phyloP scores from a whole-genome alignment of 2,797 vertebrate species.

The Threskiornis aethiopicus region DNA sequence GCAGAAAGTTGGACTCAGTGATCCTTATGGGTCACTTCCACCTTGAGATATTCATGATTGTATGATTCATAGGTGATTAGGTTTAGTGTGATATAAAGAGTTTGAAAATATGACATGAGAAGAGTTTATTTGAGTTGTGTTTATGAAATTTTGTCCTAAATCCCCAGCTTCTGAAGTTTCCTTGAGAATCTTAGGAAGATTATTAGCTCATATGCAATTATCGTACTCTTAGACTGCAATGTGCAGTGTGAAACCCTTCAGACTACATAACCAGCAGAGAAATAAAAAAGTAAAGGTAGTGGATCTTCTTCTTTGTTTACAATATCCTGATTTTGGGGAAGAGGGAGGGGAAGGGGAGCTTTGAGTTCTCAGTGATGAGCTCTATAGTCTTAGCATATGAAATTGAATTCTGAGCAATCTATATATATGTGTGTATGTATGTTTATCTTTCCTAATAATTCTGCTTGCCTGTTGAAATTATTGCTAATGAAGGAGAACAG shows the following conservation, averaged over 20 bases:
- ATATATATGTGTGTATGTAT: fast-evolving
- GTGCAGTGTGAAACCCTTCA: not conserved
- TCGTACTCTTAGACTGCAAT: not conserved
- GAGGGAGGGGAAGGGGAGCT: fast-evolving
- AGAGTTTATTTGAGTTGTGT: not conserved
- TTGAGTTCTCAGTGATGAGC: not conserved
- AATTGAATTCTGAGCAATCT: not conserved
- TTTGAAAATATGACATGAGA: not conserved
- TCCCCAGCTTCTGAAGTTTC: not conserved
- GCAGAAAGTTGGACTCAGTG: not conserved
- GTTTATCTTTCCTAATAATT: not conserved
- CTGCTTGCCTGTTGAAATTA: not conserved
- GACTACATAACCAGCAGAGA: not conserved
- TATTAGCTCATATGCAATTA: not conserved
- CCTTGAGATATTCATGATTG: not conserved
- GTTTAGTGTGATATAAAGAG: not conserved
- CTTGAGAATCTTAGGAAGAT: not conserved
- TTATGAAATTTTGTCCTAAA: not conserved
- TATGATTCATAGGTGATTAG: not conserved
- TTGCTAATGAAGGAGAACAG: not conserved
- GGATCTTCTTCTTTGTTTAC: not conserved
- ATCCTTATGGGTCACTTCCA: not conserved
- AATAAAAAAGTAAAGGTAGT: not conserved
- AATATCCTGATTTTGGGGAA: not conserved
- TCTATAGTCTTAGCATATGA: not conserved